A percentile compares a stretch with the other conserved stretches of the same genome.
phyloP scores from a whole-genome alignment of 2,113 vertebrate genomes.

The Sprattus sprattus region DNA sequence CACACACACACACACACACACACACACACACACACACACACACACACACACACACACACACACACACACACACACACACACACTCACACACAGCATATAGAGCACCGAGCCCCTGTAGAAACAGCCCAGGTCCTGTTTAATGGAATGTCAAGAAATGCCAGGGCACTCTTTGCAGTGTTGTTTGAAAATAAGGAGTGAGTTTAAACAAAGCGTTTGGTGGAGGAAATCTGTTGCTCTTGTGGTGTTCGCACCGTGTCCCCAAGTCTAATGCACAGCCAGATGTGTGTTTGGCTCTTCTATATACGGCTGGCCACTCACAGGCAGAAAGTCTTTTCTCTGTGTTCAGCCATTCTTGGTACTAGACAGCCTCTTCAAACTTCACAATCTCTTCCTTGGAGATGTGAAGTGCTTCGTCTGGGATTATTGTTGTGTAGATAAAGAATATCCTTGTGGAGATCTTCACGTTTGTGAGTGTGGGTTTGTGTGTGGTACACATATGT shows the following conservation, averaged over 20 bases:
- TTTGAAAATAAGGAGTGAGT: slow-evolving; percentile 63
- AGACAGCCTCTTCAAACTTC: background rate
- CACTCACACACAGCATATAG: background rate
- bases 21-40: background rate
- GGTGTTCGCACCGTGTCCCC: background rate
- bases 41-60: background rate
- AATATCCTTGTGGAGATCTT: too few species aligned
- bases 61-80: background rate
- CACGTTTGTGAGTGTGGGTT: background rate
- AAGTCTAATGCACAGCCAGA: background rate
- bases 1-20: background rate
- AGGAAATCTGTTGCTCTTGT: slow-evolving; percentile 30
- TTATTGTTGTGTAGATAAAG: background rate
- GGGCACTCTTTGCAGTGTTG: slow-evolving; percentile 48
- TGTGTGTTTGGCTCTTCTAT: background rate
- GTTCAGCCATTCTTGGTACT: background rate
- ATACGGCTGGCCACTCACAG: background rate
- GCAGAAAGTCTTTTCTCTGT: background rate
- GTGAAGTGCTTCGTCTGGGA: background rate
- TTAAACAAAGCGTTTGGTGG: slow-evolving; percentile 50
- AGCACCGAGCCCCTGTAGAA: slow-evolving; percentile 27
- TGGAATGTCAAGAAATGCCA: slow-evolving; percentile 66
- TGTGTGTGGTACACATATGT: background rate
- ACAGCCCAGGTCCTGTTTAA: slow-evolving; percentile 60
- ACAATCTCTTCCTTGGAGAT: background rate